phyloP scores from a whole-genome alignment of 2,888 invertebrate species.

The Drosophila mimica region DNA sequence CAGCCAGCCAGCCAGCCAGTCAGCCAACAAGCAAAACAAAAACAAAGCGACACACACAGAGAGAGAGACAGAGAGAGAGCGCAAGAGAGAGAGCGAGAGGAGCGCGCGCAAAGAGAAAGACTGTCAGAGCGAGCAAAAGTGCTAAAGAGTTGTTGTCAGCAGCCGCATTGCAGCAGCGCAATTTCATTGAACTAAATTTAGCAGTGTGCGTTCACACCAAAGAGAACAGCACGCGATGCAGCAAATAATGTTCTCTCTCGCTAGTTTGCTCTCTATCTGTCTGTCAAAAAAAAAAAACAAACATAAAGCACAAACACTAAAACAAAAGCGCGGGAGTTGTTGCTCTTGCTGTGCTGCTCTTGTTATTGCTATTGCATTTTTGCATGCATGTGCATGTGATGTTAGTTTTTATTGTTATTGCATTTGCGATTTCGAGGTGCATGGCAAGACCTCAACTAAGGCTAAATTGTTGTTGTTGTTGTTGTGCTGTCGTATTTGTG shows the following conservation, averaged over 20 bases:
- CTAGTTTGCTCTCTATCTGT: background rate
- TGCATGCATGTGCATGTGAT: constrained; percentile 65
- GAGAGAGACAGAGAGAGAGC: constrained; percentile 3
- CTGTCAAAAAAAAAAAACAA: constrained; percentile 11
- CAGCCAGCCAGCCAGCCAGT: constrained; percentile 41
- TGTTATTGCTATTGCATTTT: constrained; percentile 55
- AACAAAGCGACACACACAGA: constrained; percentile 55
- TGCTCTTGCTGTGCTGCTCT: constrained; percentile 46
- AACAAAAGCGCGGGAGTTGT: constrained; percentile 76
- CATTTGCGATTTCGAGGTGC: constrained; percentile 75
- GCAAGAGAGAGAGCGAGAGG: constrained; percentile 8
- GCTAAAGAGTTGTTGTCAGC: constrained; percentile 37
- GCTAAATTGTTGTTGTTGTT: constrained; percentile 61
- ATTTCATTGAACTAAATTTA: constrained; percentile 77
- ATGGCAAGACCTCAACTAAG: constrained; percentile 79
- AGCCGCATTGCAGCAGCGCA: constrained; percentile 35
- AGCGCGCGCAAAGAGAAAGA: constrained; percentile 14
- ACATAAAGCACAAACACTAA: constrained; percentile 34
- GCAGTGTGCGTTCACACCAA: constrained; percentile 46
- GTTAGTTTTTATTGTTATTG: constrained; percentile 61
- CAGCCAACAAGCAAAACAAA: constrained; percentile 65
- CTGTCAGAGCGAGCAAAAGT: constrained; percentile 50
- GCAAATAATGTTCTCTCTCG: constrained; percentile 17
- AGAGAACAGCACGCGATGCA: constrained; percentile 50
- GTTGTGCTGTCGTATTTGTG: constrained; percentile 33